phyloP scores from a whole-genome alignment of 2,113 vertebrate genomes.

The Ariopsis seemanni region DNA sequence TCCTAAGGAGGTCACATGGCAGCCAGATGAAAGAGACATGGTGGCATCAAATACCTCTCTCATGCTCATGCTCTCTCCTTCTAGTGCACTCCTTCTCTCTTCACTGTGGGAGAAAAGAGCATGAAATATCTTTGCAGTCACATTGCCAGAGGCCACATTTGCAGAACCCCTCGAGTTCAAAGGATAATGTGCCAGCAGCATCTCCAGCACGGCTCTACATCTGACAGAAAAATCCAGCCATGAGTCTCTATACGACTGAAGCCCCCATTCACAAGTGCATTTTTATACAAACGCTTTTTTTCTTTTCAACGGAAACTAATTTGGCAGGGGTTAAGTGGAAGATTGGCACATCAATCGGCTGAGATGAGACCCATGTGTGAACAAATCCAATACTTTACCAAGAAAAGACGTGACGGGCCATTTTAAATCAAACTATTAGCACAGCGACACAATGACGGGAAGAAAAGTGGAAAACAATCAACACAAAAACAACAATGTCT shows the following conservation, averaged over 20 bases:
- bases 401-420: background rate
- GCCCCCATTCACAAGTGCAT: background rate
- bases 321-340: conserved; percentile 1
- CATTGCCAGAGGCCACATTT: conserved; percentile 26
- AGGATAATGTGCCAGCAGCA: background rate
- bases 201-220: conserved; percentile 1
- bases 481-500: background rate
- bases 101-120: background rate
- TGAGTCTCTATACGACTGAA: background rate
- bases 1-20: background rate
- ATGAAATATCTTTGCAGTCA: background rate
- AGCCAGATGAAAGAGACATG: background rate
- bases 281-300: background rate
- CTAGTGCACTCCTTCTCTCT: background rate
- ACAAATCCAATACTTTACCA: background rate
- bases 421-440: background rate
- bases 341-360: conserved; percentile 13
- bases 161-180: conserved; percentile 6
- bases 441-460: background rate
- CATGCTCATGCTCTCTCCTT: background rate
- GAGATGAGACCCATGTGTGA: background rate
- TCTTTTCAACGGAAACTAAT: background rate
- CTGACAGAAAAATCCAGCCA: conserved; percentile 9
- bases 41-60: conserved; percentile 15
- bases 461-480: background rate